Evolutionary conservation across 2,797 vertebrate genomes (phyloP), one percentile per base, ranked within the genome.

Genomic region (Silurus aristotelis): DNA sequence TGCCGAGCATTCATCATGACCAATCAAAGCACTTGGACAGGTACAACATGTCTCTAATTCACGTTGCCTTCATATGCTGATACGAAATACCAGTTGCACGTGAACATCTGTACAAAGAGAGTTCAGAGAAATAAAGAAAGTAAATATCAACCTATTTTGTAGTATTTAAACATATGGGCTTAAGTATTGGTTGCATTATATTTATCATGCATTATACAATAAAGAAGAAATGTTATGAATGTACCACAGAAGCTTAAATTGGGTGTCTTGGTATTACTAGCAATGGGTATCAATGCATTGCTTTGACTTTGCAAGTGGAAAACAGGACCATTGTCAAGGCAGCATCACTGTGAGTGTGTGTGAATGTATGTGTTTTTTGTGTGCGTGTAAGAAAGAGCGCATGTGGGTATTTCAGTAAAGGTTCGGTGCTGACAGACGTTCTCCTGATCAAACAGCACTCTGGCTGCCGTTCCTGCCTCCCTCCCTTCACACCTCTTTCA

Each of bases 21-120:
- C 79, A 97, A 97, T 89, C 95, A 96, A 93, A 97, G 94, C 0
- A 97, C 96, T 17, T 97, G 96, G 96, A 97, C 96, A 92, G 96
- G 96, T 97, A 92, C 91, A 71, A 31, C 31, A 20, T 46, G 68
- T 52, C 38, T 17, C 20, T n/a, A 64, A 25, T 15, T 55, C n/a
- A 27, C 25, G 46, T 4, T 64, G 22, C 13, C 27, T 2, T 27
- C 43, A 13, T 19, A 3, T 27, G 14, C 63, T 13, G 60, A 46
- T 46, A 56, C 43, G 19, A 48, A 48, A 52, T 17, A 64, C 6
- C 31, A 63, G 31, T 19, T 22, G 19, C 25, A 31, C 15, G 58
- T 60, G 55, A 56, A 55, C n/a, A 2, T 63, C 58, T 22, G 8
- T 63, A 46, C 61, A 63, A 20, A 43, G 17, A 3, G 27, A 7